A percentile compares a stretch with the other conserved stretches of the same genome.
These are phyloP conservation scores for Salminus brasiliensis DNA, from an alignment of 2,113 vertebrate genomes.

Conservation along the genomic window DNA sequence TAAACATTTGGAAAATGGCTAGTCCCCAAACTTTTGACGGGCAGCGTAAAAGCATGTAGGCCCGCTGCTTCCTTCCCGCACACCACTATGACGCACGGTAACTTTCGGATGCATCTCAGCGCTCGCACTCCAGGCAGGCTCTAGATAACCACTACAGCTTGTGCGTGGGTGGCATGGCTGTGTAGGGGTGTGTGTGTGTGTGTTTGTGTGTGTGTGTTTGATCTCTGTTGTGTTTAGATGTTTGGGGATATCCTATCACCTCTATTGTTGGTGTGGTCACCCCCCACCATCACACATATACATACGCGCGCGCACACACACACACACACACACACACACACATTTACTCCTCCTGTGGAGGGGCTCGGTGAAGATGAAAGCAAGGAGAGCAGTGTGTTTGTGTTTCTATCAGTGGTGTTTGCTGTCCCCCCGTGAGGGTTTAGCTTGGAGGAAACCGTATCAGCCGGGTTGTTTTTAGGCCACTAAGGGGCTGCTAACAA, in stretches of 20 bases:
- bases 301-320: slow-evolving; percentile 7
- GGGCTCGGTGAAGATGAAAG: slow-evolving; percentile 71
- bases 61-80: slow-evolving; percentile 59
- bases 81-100: slow-evolving; percentile 54
- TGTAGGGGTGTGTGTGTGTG: slow-evolving; percentile 57
- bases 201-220: slow-evolving; percentile 73
- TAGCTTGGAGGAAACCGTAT: slow-evolving; percentile 71
- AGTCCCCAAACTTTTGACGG: slow-evolving; percentile 50
- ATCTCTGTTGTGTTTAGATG: slow-evolving; percentile 81
- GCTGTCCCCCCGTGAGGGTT: slow-evolving; percentile 63
- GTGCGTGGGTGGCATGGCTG: slow-evolving; percentile 75
- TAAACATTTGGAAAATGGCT: too few species aligned
- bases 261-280: slow-evolving; percentile 72
- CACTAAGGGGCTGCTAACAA: slow-evolving; percentile 56
- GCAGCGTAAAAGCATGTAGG: slow-evolving; percentile 62
- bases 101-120: slow-evolving; percentile 44
- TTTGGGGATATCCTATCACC: slow-evolving; percentile 81
- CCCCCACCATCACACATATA: slow-evolving; percentile 25
- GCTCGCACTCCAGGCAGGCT: slow-evolving; percentile 68
- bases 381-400: slow-evolving; percentile 70
- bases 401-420: slow-evolving; percentile 77
- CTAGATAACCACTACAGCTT: slow-evolving; percentile 74
- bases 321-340: slow-evolving; percentile 2
- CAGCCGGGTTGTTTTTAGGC: slow-evolving; percentile 73
- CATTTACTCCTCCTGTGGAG: slow-evolving; percentile 42